Percentiles rank a stretch among this genome's conserved stretches.
Evolutionary conservation across 2,113 vertebrate species (phyloP).

Genomic region (Chaenogobius annularis): DNA sequence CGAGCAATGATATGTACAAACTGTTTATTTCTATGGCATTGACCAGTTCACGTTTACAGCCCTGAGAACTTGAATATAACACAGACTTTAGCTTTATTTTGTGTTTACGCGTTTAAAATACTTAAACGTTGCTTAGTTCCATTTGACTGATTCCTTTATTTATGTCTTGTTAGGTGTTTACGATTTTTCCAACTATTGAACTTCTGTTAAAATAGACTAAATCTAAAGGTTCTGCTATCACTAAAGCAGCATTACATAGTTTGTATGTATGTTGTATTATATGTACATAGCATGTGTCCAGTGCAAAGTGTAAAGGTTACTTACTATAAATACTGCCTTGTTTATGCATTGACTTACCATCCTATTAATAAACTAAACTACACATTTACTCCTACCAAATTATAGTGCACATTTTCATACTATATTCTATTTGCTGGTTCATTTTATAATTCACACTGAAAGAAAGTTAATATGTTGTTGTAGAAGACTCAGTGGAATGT

Average conservation of each 20-base stretch:
- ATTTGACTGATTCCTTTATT: neutral
- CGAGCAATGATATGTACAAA: conserved; percentile 8
- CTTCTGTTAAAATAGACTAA: no score
- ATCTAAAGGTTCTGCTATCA: neutral
- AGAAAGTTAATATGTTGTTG: neutral
- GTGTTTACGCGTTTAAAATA: neutral
- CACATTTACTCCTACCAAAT: no score
- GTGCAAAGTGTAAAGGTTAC: neutral
- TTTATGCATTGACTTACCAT: neutral
- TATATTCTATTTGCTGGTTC: no score
- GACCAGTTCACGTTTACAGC: neutral
- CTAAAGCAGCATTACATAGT: neutral
- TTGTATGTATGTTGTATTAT: no score
- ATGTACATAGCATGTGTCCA: neutral
- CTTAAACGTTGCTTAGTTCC: neutral
- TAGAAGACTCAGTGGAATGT: neutral
- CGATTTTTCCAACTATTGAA: neutral
- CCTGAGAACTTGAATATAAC: neutral
- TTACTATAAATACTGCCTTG: neutral
- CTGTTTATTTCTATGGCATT: neutral
- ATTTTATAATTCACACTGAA: neutral
- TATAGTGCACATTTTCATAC: no score
- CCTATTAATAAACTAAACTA: neutral
- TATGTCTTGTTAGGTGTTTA: neutral
- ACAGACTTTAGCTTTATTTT: neutral